Evolutionary conservation across 2,888 invertebrate species (phyloP).

Genomic region (Scaptomyza caliginosa): DNA sequence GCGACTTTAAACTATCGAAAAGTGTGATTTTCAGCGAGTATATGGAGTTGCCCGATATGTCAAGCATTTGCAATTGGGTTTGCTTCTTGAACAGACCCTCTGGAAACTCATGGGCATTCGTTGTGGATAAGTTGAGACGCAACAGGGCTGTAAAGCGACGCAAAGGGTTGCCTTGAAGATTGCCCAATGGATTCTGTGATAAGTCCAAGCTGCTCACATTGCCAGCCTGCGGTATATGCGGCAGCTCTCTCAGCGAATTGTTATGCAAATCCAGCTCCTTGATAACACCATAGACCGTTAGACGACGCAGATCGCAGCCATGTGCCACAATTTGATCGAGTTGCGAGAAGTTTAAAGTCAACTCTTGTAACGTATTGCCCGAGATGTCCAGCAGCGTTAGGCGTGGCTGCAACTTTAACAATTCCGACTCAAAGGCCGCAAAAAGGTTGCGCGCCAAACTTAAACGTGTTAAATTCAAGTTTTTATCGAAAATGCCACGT

Average conservation of each 20-base stretch:
- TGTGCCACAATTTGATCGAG: slow-evolving; percentile 71
- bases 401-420: slow-evolving; percentile 75
- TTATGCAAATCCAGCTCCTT: slow-evolving; percentile 80
- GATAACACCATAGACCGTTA: slow-evolving; percentile 77
- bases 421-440: slow-evolving; percentile 77
- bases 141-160: slow-evolving; percentile 74
- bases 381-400: slow-evolving; percentile 78
- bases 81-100: slow-evolving; percentile 82
- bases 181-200: slow-evolving; percentile 80
- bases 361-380: slow-evolving; percentile 78
- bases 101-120: slow-evolving; percentile 75
- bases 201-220: slow-evolving; percentile 80
- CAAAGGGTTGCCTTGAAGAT: slow-evolving; percentile 77
- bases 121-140: slow-evolving; percentile 80
- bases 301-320: slow-evolving; percentile 79
- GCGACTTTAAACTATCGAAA: slow-evolving; percentile 79
- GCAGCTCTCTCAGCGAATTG: slow-evolving; percentile 81
- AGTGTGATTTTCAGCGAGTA: slow-evolving; percentile 81
- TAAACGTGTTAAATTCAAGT: slow-evolving; percentile 77
- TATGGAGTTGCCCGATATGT: slow-evolving; percentile 79
- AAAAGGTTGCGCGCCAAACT: slow-evolving; percentile 77
- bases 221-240: slow-evolving; percentile 78
- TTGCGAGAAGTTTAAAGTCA: slow-evolving; percentile 76
- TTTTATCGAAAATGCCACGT: slow-evolving; percentile 77
- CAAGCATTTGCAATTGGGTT: slow-evolving; percentile 73